Base-by-base conservation (phyloP, 2,113 vertebrate genomes). In the Periophthalmus modestus region DNA sequence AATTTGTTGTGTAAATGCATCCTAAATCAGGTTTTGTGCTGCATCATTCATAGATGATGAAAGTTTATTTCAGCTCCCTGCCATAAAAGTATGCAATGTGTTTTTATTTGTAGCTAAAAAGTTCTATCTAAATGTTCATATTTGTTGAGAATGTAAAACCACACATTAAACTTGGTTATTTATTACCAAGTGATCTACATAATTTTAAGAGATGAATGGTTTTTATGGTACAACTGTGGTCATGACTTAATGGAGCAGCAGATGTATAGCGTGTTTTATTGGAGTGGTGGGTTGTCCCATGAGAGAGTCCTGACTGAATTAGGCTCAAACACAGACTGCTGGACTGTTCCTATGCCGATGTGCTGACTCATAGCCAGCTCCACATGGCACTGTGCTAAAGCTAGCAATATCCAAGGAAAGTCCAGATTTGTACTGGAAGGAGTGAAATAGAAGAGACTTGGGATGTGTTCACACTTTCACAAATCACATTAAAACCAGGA, bases 301-400 rank as follows among this genome's bases (percentile, higher is more conserved):
- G 82, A 87, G 82, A 87, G 85, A 88, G 85, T 71, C 69, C 73
- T 82, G 82, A 87, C 79, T 86, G 74, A 89, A 88, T 88, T 78
- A 81, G 77, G 79, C 82, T 82, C 68, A 78, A 89, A 79, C 85
- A 33, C 70, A 79, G 81, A 80, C 65, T 73, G 48, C 13, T 82
- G 81, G 74, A 72, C 75, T 82, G 63, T 28, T 83, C 66, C 61
- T 70, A 65, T 82, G 57, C 71, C 79, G 69, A 69, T 73, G 21
- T 75, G 75, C 73, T 86, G 82, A 86, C 75, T 85, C 81, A 84
- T 52, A 80, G 24, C 69, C 50, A 70, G 75, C 75, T 73, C 48
- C 23, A 59, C 23, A 15, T 52, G 34, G 69, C 55, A 74, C 47
- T 46, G 55, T 24, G 43, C 72, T 69, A 84, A 46, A 73, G 21